phyloP scores from a whole-genome alignment of 2,888 invertebrate species.

The Reticulitermes lucifugus region DNA sequence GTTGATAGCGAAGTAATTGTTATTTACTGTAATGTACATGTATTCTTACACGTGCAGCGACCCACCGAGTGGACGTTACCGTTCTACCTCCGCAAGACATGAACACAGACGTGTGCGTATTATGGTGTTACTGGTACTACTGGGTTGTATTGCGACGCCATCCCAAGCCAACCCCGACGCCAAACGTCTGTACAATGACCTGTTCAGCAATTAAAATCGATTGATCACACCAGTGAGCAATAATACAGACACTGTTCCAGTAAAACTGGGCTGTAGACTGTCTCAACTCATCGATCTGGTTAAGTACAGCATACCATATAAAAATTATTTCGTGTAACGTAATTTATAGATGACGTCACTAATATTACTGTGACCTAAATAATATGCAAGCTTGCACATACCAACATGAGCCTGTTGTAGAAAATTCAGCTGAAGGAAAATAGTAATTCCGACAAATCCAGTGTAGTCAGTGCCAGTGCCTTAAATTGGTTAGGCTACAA shows the following conservation, averaged over 20 bases:
- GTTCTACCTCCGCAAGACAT: not conserved
- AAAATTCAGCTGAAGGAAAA: too few species aligned
- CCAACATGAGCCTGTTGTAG: too few species aligned
- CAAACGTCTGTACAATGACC: slow-evolving; percentile 95
- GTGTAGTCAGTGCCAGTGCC: too few species aligned
- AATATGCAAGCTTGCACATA: too few species aligned
- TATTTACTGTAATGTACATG: too few species aligned
- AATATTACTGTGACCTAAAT: too few species aligned
- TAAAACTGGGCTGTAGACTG: slow-evolving; percentile 91
- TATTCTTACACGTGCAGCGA: not conserved
- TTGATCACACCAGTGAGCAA: slow-evolving; percentile 95
- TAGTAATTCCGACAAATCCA: too few species aligned
- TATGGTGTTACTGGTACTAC: slow-evolving; percentile 54
- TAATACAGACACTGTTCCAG: slow-evolving; percentile 93
- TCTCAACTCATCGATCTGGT: slow-evolving; percentile 94
- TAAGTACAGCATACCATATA: slow-evolving; percentile 66
- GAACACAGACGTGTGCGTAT: not conserved
- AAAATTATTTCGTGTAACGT: too few species aligned
- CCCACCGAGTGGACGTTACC: not conserved
- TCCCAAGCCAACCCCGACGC: slow-evolving; percentile 82
- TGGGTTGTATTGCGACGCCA: not conserved
- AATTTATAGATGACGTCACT: too few species aligned
- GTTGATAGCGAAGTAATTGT: too few species aligned
- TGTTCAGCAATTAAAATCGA: slow-evolving; percentile 95
- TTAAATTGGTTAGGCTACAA: too few species aligned